Percentiles rank a stretch among this genome's conserved stretches.
These are phyloP conservation scores for Anoura caudifer DNA, from an alignment of 2,113 vertebrate genomes.

Conservation along the genomic window DNA sequence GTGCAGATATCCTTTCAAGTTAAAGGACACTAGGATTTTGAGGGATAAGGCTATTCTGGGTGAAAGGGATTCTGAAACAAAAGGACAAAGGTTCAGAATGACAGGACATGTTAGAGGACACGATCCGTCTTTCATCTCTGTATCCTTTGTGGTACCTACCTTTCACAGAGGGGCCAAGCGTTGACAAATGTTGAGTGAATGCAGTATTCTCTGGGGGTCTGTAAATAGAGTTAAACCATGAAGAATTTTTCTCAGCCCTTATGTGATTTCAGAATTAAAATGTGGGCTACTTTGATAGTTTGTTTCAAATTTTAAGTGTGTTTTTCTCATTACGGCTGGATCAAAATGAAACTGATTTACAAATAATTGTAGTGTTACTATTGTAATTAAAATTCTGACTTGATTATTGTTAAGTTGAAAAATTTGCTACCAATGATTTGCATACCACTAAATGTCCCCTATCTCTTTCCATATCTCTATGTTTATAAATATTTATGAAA, in stretches of 20 bases:
- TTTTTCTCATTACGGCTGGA: background rate
- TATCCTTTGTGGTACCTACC: background rate
- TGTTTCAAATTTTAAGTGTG: slow-evolving; percentile 5
- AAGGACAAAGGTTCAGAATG: background rate
- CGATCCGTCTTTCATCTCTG: background rate
- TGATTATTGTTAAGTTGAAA: slow-evolving; percentile 14
- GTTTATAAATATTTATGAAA: slow-evolving; percentile 38
- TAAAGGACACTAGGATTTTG: background rate
- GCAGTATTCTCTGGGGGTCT: background rate
- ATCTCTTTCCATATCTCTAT: background rate
- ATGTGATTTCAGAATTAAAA: slow-evolving; percentile 22
- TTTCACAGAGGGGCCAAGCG: background rate
- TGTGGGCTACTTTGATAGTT: background rate
- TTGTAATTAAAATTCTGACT: background rate
- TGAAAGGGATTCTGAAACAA: background rate
- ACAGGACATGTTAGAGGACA: background rate
- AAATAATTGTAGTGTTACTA: background rate
- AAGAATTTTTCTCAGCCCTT: background rate
- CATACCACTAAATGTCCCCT: background rate
- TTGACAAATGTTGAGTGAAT: background rate
- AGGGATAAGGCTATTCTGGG: background rate
- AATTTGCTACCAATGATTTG: background rate
- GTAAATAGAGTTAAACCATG: background rate
- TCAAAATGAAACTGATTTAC: background rate
- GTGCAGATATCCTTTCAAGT: background rate